Evolutionary conservation across 2,797 vertebrate genomes (phyloP).

Genomic region (Distichodus sexfasciatus): DNA sequence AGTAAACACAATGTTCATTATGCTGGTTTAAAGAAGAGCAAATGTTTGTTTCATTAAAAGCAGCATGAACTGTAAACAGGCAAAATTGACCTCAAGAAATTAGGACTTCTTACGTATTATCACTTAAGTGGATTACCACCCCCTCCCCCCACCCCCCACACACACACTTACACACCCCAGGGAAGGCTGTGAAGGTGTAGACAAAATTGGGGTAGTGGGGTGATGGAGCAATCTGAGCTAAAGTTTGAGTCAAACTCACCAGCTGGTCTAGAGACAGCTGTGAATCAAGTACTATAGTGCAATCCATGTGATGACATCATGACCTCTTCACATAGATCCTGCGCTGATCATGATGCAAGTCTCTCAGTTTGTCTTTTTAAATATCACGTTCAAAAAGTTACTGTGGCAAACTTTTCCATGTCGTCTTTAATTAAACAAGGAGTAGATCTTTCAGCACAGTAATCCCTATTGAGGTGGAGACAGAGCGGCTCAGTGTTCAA

Average conservation of each 20-base stretch:
- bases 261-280: slow-evolving; percentile 43
- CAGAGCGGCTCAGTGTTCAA: slow-evolving; percentile 26
- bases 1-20: slow-evolving; percentile 6
- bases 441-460: slow-evolving; percentile 5
- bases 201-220: neutral
- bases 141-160: neutral
- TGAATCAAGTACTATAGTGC: slow-evolving; percentile 36
- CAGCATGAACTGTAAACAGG: slow-evolving; percentile 4
- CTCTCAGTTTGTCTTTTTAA: neutral
- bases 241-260: slow-evolving; percentile 41
- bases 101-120: slow-evolving; percentile 28
- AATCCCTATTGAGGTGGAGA: slow-evolving; percentile 18
- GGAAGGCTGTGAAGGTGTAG: slow-evolving; percentile 6
- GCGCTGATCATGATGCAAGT: slow-evolving; percentile 7
- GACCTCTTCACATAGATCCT: neutral
- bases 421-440: slow-evolving; percentile 25
- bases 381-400: neutral
- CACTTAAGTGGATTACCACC: slow-evolving; percentile 46
- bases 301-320: slow-evolving; percentile 27
- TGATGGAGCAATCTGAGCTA: neutral
- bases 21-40: slow-evolving; percentile 24
- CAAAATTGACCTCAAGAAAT: slow-evolving; percentile 30
- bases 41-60: slow-evolving; percentile 38
- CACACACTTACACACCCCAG: no score
- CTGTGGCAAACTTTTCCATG: neutral